Evolutionary conservation across 2,888 invertebrate genomes (phyloP), one percentile per base, ranked within the genome.

Genomic region (Meta bourneti): DNA sequence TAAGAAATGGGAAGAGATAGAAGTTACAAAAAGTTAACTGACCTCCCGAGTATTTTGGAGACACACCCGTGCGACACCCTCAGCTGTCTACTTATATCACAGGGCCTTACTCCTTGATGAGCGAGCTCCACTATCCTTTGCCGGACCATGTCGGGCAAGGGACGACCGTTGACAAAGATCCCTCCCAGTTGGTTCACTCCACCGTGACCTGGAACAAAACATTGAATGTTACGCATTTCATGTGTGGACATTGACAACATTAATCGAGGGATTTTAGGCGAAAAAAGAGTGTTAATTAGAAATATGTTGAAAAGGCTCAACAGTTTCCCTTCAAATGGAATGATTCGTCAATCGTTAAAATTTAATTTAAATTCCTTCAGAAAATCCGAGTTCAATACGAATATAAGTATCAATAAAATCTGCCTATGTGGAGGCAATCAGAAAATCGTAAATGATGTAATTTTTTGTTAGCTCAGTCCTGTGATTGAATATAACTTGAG

Each of bases 131-230:
- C 96, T 90, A 96, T 96, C 93, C 95, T 94, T 93, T 96, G 96
- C 71, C 96, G 94, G 13, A 96, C 96, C 34, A 95, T 94, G 94
- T 96, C 96, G 11, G 96, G 96, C 81, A 96, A 94, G n/a, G 96
- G 96, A 70, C 96, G 95, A 49, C 96, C 96, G 94, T 96, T 96
- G 85, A 96, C 96, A 94, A 96, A 96, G 82, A 96, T 95, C 71
- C 96, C 96, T 89, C 96, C 96, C 88, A 96, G 94, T 94, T 96
- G 96, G 94, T 96, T 96, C 89, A 96, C 95, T 51, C 96, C 96
- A 93, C 96, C 96, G 94, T 96, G 96, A 93, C 96, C 96, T 95
- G 94, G 49, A 94, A 93, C 80, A 90, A 77, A 71, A 82, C 16
- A 93, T 9, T 34, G 61, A 6, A 61, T 11, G 61, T 61, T 61